Evolutionary conservation across 64 coral and sea anemone genomes (phyloP), one percentile per base, ranked within the genome.

Genomic region (Montipora efflorescens): DNA sequence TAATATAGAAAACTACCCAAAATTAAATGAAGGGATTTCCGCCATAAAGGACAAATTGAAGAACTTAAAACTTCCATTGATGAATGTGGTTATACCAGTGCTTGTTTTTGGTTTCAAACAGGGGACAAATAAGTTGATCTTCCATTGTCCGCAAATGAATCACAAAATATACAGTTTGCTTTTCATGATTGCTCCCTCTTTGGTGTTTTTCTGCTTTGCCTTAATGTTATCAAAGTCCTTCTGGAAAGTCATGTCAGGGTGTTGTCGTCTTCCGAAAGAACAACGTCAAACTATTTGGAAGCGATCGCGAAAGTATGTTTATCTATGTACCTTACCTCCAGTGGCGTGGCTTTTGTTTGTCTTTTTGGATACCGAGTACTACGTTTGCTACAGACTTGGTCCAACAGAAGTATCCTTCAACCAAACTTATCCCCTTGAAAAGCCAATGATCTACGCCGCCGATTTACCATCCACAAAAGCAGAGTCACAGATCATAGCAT

Each of bases 361-460:
- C 10, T 62, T 67, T 43, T 5, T 68, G 46, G 59, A 84, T 14
- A 19, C 81, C 7, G 18, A 84, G 3, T 84, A 84, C 47, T 84
- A 84, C 59, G 59, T 48, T 45, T 84, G 81, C 43, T 62, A 8
- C 14, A 84, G 47, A 20, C 81, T 84, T 15, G 81, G 81, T 67
- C 43, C 81, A 9, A 0, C 19, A 8, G 59, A 84, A 28, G 13
- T 12, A 22, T 7, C 59, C 15, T 15, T 67, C 4, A 84, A 84
- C 59, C 47, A 47, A 16, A 76, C 74, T 14, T 15, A 15, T 44
- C 59, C 81, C 1, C 14, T 47, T n/a, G 43, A 84, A 36, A 4
- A 84, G 36, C 22, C 10, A 36, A 43, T 15, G 48, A 13, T 69
- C 0, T 69, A 36, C 36, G 36, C 67, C 7, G 7, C 15, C 22